Evolutionary conservation across 2,797 vertebrate genomes (phyloP).

Genomic region (Hypotaenidia philippensis): DNA sequence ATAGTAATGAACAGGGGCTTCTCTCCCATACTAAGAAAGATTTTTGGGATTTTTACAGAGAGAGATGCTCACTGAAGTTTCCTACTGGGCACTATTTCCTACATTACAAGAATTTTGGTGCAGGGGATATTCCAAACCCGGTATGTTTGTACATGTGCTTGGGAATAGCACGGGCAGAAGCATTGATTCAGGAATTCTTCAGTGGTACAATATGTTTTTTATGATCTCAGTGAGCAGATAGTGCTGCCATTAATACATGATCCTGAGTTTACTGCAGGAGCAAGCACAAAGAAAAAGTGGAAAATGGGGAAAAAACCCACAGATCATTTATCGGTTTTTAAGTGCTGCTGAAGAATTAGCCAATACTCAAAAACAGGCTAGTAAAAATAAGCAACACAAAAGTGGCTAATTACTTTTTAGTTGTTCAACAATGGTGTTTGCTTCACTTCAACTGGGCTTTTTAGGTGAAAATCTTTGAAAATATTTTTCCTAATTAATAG

Average conservation of each 20-base stretch:
- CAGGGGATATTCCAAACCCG: not conserved
- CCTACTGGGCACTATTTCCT: not conserved
- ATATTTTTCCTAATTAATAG: not conserved
- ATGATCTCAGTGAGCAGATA: not conserved
- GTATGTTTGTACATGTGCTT: not conserved
- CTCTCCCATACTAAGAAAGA: not conserved
- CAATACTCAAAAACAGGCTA: not conserved
- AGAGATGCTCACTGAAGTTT: not conserved
- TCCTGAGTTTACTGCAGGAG: not conserved
- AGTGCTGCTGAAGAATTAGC: not conserved
- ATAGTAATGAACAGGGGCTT: accelerated
- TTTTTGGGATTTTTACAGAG: not conserved
- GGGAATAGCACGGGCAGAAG: not conserved
- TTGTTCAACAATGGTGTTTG: not conserved
- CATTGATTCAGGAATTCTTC: not conserved
- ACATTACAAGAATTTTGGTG: not conserved
- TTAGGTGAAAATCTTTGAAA: not conserved
- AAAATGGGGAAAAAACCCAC: accelerated
- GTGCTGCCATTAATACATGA: not conserved
- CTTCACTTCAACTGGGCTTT: not conserved
- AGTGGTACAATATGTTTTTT: not conserved
- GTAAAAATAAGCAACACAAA: not conserved
- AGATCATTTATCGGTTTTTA: not conserved
- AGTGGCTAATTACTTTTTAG: not conserved
- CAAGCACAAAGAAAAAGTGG: not conserved